Conservation (phyloP, 2,797 vertebrate genomes). For the Yasuhikotakia modesta region DNA sequence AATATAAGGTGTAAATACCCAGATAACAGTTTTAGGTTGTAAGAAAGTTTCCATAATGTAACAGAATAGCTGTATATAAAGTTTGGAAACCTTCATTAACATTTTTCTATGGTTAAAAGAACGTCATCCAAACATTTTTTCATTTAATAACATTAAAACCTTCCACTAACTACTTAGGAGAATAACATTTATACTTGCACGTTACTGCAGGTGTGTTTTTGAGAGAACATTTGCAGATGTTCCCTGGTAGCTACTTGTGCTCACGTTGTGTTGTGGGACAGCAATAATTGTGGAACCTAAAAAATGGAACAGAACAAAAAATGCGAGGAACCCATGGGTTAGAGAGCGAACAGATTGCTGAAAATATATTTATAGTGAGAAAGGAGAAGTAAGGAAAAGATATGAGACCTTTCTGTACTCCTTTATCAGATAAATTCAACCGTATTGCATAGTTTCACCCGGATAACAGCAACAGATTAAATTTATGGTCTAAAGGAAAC, state of each 20-base stretch:
- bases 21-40: too few relatives aligned
- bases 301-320: background rate
- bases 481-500: conserved; percentile 35
- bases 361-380: conserved; percentile 2
- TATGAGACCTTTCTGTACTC: conserved; percentile 11
- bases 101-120: too few relatives aligned
- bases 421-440: conserved; percentile 28
- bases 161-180: too few relatives aligned
- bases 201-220: too few relatives aligned
- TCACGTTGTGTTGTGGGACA: background rate
- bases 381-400: conserved; percentile 9
- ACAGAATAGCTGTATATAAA: too few relatives aligned
- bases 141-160: too few relatives aligned
- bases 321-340: background rate
- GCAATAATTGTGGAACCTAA: background rate
- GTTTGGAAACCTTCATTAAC: too few relatives aligned
- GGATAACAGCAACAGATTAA: conserved; percentile 31
- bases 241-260: background rate
- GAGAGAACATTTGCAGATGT: too few relatives aligned
- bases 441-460: conserved; percentile 19
- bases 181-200: too few relatives aligned
- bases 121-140: too few relatives aligned
- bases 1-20: background rate
- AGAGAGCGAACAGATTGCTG: background rate
- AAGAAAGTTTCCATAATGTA: too few relatives aligned